Evolutionary conservation across 2,888 invertebrate species (phyloP), one percentile per base, ranked within the genome.

Genomic region (Anoplius nigerrimus): DNA sequence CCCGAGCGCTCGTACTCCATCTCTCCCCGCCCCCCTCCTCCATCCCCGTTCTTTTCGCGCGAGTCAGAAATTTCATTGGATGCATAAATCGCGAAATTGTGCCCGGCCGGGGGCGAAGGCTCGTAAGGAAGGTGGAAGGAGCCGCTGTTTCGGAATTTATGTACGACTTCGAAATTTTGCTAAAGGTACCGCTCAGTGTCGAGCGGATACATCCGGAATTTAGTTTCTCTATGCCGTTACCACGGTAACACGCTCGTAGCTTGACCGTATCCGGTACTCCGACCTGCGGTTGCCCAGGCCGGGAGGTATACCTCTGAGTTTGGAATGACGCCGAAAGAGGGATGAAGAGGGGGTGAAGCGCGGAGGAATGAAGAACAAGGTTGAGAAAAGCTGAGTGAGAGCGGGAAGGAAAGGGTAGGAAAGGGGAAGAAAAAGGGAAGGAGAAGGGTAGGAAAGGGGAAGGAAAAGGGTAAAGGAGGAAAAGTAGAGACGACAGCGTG

Each of bases 171-270:
- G 72, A 75, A 77, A 77, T 77, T 76, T 77, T 55, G 70, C 72
- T 65, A 66, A 43, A 68, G 62, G 77, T 62, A 71, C 75, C 77
- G 70, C 76, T 76, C 75, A 77, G 72, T 58, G 62, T 46, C 51
- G 64, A 70, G 69, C 6, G 6, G 24, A 6, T 71, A 72, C 76
- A 76, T 76, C 70, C 75, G 75, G 75, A 77, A 75, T 77, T 76
- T 77, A 75, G 77, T 75, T 76, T 71, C 77, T 77, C 72, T 75
- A 77, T 77, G 72, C 75, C 77, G 77, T 77, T 77, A 76, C 77
- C 77, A 77, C 69, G 77, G 77, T 75, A 75, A 77, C 77, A 71
- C 68, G 59, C 69, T 51, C 55, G 56, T 34, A 34, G 34, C 45
- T 66, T 69, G 70, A 67, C 75, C 74, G 69, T 69, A 62, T 67